Percentiles rank a stretch among this genome's conserved stretches.
Conservation (phyloP, 53 echinoderm and acorn worm genomes). For the Paracentrotus lividus region DNA sequence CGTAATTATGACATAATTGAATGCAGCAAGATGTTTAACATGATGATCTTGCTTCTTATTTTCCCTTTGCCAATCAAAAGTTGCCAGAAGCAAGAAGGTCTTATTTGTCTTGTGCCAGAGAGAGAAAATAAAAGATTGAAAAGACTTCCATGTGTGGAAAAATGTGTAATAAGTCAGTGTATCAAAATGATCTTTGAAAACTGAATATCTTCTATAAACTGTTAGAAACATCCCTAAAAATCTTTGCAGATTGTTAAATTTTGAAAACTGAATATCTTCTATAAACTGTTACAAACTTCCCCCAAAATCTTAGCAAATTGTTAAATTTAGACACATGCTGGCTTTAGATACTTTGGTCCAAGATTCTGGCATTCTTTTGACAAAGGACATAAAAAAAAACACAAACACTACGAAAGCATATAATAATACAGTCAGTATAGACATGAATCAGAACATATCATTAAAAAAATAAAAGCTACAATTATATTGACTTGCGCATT, state of each 20-base stretch:
- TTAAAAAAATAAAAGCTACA: conserved; percentile 6
- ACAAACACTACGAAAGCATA: conserved; percentile 22
- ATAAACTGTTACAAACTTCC: no score
- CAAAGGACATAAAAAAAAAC: no score
- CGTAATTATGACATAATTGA: not conserved
- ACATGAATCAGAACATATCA: not conserved
- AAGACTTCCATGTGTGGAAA: not conserved
- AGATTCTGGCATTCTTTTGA: not conserved
- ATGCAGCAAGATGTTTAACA: not conserved
- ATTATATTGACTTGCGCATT: conserved; percentile 54
- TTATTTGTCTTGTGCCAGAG: not conserved
- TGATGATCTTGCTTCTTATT: not conserved
- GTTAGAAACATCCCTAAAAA: no score
- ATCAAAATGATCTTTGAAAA: not conserved
- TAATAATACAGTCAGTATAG: not conserved
- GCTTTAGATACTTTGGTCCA: not conserved
- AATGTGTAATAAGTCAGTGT: not conserved
- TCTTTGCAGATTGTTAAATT: no score
- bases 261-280: not conserved
- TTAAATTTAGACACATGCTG: not conserved
- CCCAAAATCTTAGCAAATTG: not conserved
- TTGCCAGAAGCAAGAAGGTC: conserved; percentile 9
- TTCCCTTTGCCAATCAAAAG: not conserved
- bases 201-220: no score
- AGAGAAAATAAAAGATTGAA: not conserved